phyloP scores from a whole-genome alignment of 2,888 invertebrate species.

The Halictus ligatus region DNA sequence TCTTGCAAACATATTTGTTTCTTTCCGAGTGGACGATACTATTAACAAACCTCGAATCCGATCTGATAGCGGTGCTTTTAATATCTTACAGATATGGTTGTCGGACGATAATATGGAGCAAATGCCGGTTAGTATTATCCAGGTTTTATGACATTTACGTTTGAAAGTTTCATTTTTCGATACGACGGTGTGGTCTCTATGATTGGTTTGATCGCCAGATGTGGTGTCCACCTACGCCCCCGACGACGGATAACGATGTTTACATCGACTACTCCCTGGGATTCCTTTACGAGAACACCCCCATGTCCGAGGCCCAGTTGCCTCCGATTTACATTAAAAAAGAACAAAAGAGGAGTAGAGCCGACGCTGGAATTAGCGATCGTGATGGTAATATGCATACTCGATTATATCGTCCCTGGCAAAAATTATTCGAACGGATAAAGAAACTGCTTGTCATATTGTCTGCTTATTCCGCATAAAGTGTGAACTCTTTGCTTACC shows the following conservation, averaged over 20 bases:
- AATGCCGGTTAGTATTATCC: constrained; percentile 91
- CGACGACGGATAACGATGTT: constrained; percentile 95
- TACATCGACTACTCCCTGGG: constrained; percentile 94
- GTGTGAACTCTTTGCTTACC: background rate
- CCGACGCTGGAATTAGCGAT: constrained; percentile 86
- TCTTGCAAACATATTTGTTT: constrained; percentile 28
- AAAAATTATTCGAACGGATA: background rate
- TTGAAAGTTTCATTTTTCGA: background rate
- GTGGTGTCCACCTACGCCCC: constrained; percentile 99
- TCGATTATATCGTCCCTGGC: background rate
- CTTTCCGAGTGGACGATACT: constrained; percentile 39
- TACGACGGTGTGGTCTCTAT: background rate
- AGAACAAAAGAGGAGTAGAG: constrained; percentile 90
- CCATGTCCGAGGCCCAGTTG: constrained; percentile 91
- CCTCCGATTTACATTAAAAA: constrained; percentile 93
- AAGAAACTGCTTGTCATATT: background rate
- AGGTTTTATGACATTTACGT: background rate
- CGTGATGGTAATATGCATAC: constrained; percentile 82
- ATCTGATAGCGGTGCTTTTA: constrained; percentile 66
- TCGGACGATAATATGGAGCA: constrained; percentile 89
- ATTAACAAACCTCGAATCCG: constrained; percentile 30
- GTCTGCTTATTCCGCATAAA: background rate
- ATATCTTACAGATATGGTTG: constrained; percentile 90
- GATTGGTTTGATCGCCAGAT: constrained; percentile 86
- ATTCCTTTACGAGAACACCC: constrained; percentile 92